Base-by-base conservation (phyloP, 2,113 vertebrate genomes). In the Xyliphius kryptos region DNA sequence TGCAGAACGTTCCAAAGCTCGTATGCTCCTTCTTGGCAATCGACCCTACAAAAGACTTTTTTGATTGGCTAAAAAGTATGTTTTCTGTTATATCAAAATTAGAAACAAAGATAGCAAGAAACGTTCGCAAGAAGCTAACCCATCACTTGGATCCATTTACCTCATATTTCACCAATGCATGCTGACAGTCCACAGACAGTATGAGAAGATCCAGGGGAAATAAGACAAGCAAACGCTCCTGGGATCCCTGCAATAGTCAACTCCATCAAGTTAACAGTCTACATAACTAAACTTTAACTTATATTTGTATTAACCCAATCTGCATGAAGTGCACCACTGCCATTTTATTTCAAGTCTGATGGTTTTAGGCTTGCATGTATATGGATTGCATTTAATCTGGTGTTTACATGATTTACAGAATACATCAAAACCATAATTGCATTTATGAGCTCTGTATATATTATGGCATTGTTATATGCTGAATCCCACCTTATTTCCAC, bases 171-270 rank as follows among this genome's bases (percentile, higher is more conserved):
- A 91, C 66, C 47, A 63, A 70, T 16, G 82, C 76, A 14, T 66
- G 72, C 20, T 84, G 78, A 47, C 68, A 71, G 71, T 90, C 87
- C 0, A 89, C 73, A 55, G 89, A 89, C 38, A 91, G 83, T 63
- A 92, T 83, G 52, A 91, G 77, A 10, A 91, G 68, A 3, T 91
- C 88, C 55, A 84, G 80, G 57, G 85, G 79, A 69, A 91, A 92
- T 22, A 92, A 80, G 44, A 89, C 73, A 78, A 88, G 69, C 55
- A 85, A 61, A 43, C 79, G 75, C 58, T 90, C 86, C 56, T 88
- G 85, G 66, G 83, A 79, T 10, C 66, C 76, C 87, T 89, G 61
- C 15, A 74, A 74, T 3, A 70, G 62, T 9, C 73, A 71, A 62
- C n/a, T 0, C 21, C 43, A 19, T 53, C 41, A 58, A 22, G 57